A percentile compares a stretch with the other conserved stretches of the same genome.
phyloP scores from a whole-genome alignment of 92 coral and sea anemone species.

The Pocillopora meandrina region DNA sequence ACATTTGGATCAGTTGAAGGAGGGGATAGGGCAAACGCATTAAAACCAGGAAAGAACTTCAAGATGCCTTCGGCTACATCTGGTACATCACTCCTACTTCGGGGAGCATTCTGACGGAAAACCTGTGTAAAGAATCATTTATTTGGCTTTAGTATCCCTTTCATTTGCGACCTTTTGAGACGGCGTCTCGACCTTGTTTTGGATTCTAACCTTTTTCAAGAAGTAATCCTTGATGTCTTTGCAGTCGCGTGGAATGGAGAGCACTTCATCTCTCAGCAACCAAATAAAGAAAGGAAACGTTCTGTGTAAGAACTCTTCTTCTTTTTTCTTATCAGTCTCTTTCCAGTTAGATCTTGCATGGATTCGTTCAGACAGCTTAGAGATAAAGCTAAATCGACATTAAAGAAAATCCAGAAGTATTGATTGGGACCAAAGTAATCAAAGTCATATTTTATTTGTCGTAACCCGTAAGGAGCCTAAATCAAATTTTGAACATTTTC shows the following conservation, averaged over 20 bases:
- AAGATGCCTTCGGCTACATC: conserved; percentile 26
- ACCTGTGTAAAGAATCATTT: neutral
- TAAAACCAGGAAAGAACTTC: conserved; percentile 27
- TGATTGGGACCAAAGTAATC: neutral
- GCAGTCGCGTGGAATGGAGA: conserved; percentile 28
- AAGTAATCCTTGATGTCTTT: conserved; percentile 28
- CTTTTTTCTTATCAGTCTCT: neutral
- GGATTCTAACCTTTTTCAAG: conserved; percentile 18
- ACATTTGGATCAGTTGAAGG: neutral
- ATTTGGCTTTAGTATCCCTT: neutral
- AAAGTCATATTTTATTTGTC: neutral
- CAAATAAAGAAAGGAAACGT: conserved; percentile 52
- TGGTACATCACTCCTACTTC: neutral
- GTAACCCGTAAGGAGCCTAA: neutral
- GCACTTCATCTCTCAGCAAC: conserved; percentile 50
- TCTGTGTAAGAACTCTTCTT: conserved; percentile 25
- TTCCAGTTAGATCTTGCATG: conserved; percentile 35
- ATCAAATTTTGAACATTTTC: neutral
- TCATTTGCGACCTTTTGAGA: neutral
- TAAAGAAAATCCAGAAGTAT: neutral
- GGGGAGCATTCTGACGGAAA: neutral
- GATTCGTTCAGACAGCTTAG: conserved; percentile 60
- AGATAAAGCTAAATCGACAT: conserved; percentile 49
- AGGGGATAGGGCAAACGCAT: conserved; percentile 10
- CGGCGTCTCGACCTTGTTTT: neutral